phyloP scores from a whole-genome alignment of 2,797 vertebrate species.

The Pelobates cultripes region DNA sequence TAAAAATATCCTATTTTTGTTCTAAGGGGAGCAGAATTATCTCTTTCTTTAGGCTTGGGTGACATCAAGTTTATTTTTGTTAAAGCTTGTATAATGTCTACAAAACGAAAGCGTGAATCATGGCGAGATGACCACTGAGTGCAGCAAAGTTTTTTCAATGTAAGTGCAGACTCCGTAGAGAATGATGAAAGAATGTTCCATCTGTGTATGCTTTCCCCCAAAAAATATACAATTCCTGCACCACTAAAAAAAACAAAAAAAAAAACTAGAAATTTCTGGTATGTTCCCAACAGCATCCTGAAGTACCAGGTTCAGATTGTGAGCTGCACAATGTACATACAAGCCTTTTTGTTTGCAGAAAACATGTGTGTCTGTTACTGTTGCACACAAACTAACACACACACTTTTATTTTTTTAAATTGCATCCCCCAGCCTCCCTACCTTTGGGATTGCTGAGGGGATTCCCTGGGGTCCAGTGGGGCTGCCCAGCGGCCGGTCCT shows the following conservation, averaged over 20 bases:
- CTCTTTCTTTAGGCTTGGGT: background rate
- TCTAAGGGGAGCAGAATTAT: background rate
- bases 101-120: background rate
- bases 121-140: slow-evolving; percentile 4
- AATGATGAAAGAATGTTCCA: slow-evolving; percentile 12
- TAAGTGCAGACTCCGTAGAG: background rate
- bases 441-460: no score
- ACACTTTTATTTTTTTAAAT: no score
- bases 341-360: no score
- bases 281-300: background rate
- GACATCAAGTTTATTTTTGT: slow-evolving; percentile 9
- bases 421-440: no score
- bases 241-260: background rate
- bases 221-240: slow-evolving; percentile 2
- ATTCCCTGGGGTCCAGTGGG: no score
- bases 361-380: no score
- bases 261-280: background rate
- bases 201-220: background rate
- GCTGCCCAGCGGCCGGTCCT: no score
- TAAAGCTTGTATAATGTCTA: background rate
- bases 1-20: background rate
- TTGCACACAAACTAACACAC: no score
- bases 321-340: background rate
- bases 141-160: background rate
- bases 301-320: background rate